These are phyloP conservation scores for Dendrophyllia cribrosa DNA, from an alignment of 64 coral and sea anemone genomes.

Conservation along the genomic window DNA sequence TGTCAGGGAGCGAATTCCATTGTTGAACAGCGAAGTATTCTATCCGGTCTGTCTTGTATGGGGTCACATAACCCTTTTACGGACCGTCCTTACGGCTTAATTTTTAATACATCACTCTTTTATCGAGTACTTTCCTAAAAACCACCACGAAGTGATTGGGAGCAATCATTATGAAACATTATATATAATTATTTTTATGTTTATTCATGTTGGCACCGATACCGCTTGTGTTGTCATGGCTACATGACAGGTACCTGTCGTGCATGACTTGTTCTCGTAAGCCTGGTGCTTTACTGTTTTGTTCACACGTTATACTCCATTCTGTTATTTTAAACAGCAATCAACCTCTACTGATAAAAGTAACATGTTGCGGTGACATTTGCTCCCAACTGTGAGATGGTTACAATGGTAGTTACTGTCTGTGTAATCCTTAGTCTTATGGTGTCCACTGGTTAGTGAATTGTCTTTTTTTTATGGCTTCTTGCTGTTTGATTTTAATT, in stretches of 20 bases:
- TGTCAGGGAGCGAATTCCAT: no score
- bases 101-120: no score
- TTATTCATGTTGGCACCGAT: no score
- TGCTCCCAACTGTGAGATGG: not conserved
- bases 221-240: not conserved
- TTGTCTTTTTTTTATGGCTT: not conserved
- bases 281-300: not conserved
- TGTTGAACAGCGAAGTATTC: no score
- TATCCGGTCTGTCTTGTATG: no score
- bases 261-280: not conserved
- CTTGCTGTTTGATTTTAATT: not conserved
- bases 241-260: not conserved
- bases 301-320: not conserved
- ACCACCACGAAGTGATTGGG: no score
- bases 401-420: not conserved
- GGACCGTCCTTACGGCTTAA: no score
- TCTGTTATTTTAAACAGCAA: not conserved
- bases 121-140: no score
- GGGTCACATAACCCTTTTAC: no score
- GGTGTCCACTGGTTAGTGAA: not conserved
- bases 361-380: not conserved
- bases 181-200: no score
- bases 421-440: not conserved
- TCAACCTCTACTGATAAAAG: not conserved
- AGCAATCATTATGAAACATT: no score